Evolutionary conservation across 2,888 invertebrate species (phyloP), one percentile per base, ranked within the genome.

Genomic region (Lumbricus terrestris): DNA sequence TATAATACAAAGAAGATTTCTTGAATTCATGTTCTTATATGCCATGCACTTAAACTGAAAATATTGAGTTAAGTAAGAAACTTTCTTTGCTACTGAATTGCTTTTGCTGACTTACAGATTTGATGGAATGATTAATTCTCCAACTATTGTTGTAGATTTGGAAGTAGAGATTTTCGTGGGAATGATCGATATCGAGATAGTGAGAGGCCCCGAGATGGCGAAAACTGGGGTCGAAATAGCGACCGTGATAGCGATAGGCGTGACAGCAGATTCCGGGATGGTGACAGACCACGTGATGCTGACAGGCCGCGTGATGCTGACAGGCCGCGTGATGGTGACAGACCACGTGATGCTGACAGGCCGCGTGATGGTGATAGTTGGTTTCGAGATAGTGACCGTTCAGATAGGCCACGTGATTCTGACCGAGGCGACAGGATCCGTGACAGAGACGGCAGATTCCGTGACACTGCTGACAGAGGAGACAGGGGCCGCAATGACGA

Each of bases 241-340:
- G 90, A 91, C 47, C 89, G 91, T 34, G 89, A 90, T 20, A 91
- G 91, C 18, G 92, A 91, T 85, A 85, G 91, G 35, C 90, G 91
- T 47, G 92, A 91, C 47, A 54, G 88, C 42, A 89, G 40, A 38
- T 88, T 88, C 37, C n/a, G 82, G n/a, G 35, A 54, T 33, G 89
- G 42, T 42, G 54, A 38, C 42, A 38, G 85, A n/a, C 34, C 20
- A 4, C n/a, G 91, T 37, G 89, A 38, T 47, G 69, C 90, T 34
- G 91, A 91, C 35, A 38, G 90, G 2, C 88, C 47, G 89, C 92
- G 92, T 8, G 92, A 91, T 88, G 90, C 37, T 82, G 54, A 69
- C 37, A 82, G 89, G 40, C 82, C 37, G 69, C 29, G 91, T 34
- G 90, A 90, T 37, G 90, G 47, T 82, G 54, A 69, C 37, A 82